Evolutionary conservation across 30 jellyfish, hydroid and myxozoan genomes (phyloP), one percentile per base, ranked within the genome.

Genomic region (Phacellophora camtschatica): DNA sequence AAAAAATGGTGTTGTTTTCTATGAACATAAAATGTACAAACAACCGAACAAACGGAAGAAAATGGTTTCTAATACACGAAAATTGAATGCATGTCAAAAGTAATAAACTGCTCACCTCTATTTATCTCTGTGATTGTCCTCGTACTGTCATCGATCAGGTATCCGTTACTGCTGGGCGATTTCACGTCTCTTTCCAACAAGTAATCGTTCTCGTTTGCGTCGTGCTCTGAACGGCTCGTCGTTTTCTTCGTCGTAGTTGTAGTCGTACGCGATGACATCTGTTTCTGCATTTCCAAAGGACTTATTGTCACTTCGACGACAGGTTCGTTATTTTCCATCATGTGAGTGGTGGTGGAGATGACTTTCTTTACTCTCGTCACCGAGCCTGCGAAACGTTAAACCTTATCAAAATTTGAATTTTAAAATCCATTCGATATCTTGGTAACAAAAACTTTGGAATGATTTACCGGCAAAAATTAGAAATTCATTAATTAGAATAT

Each of bases 231-330:
- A 16, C 81, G 78, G 66, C 27, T 80, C 28, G 83, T 37, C 16
- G 91, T 65, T 33, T 66, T 66, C 29, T 59, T 71, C 3, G 88
- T 76, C 12, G 80, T 63, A 8, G 74, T 78, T 13, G 90, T 78
- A 4, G 66, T 78, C 10, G 90, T 78, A 6, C 62, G 56, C 3
- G 84, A 46, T 28, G 78, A 9, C 57, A 29, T 62, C 53, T 64
- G 83, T 28, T 55, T 63, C 10, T 23, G 77, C 83, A 80, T 64
- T 49, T 80, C 91, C 66, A 32, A 23, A 5, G 91, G 91, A 27
- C 91, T 53, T 11, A 80, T 80, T 42, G 91, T 80, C 58, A 80
- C 88, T 22, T 84, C 95, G 22, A 72, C 87, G 41, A 84, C 84
- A 0, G 85, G 87, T 43, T 84, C 95, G 31, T 84, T 88, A 20